Conservation (phyloP, 2,113 vertebrate species). For the Lophotis ruficrista region DNA sequence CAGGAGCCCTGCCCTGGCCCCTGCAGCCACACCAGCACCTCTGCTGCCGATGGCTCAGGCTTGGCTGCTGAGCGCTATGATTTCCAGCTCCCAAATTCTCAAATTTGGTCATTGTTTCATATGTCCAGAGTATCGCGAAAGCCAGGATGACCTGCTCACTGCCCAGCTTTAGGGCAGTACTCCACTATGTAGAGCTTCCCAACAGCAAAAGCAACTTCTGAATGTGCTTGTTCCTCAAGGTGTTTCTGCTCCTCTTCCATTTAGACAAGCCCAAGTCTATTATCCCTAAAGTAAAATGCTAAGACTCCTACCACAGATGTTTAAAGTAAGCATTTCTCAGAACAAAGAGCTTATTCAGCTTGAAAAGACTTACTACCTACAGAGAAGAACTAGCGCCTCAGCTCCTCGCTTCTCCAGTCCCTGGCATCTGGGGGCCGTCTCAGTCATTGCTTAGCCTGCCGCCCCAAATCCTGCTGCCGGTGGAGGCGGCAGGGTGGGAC, state of each 20-base stretch:
- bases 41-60: not conserved
- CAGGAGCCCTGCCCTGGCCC: accelerated
- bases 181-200: not conserved
- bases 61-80: not conserved
- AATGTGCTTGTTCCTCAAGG: accelerated
- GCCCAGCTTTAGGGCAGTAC: not conserved
- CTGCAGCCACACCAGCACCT: not conserved
- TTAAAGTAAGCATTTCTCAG: conserved; percentile 18
- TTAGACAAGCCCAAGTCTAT: not conserved
- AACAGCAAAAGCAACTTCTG: not conserved
- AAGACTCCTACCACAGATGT: not conserved
- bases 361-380: not conserved
- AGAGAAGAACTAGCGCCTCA: not conserved
- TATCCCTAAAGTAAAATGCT: not conserved
- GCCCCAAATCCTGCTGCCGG: conserved; percentile 5
- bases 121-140: not conserved
- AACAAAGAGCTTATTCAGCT: conserved; percentile 67
- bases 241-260: not conserved
- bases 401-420: not conserved
- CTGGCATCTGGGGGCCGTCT: not conserved
- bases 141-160: not conserved
- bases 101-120: not conserved
- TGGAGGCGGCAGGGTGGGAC: conserved; percentile 37
- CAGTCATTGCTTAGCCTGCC: conserved; percentile 39
- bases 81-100: not conserved